Conservation (phyloP, 2,797 vertebrate genomes). For the Lepus townsendii region DNA sequence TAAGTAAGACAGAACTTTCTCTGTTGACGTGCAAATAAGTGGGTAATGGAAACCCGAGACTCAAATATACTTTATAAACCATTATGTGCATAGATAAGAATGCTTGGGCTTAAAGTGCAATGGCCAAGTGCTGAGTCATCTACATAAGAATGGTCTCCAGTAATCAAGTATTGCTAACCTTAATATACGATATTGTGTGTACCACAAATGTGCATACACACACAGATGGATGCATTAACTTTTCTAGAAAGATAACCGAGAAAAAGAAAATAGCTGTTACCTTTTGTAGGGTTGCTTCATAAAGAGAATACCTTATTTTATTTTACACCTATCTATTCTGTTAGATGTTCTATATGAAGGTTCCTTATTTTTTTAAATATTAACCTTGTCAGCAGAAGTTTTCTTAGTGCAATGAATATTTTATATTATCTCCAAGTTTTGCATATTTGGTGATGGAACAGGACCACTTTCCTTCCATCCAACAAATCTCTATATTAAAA, state of each 20-base stretch:
- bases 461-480: background rate
- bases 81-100: too few species aligned
- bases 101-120: fast-evolving
- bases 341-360: background rate
- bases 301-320: background rate
- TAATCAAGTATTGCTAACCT: background rate
- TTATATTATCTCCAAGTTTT: too few species aligned
- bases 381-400: constrained; percentile 37
- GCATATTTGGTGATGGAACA: too few species aligned
- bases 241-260: background rate
- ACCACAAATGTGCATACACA: background rate
- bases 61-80: too few species aligned
- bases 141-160: fast-evolving
- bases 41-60: background rate
- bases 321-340: background rate
- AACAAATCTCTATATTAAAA: background rate
- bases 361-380: constrained; percentile 21
- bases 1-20: background rate
- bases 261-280: background rate
- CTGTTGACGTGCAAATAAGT: background rate
- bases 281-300: background rate
- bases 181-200: background rate
- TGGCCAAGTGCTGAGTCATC: fast-evolving
- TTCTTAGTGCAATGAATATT: background rate
- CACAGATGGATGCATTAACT: background rate